Conservation (phyloP, 2,797 vertebrate genomes). For the Mycteria americana region DNA sequence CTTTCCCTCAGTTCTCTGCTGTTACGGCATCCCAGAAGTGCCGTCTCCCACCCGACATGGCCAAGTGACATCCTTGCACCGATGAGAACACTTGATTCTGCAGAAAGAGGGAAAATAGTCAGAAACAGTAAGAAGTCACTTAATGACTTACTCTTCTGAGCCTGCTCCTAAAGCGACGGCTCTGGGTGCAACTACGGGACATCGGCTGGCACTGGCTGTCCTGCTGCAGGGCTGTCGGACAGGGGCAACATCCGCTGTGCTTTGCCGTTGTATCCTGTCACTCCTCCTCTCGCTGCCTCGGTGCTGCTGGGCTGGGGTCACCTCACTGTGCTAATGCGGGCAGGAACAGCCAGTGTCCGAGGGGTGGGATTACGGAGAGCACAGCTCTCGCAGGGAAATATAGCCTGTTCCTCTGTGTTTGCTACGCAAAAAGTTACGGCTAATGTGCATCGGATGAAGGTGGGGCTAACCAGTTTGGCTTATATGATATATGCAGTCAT, state of each 20-base stretch:
- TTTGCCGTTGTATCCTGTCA: fast-evolving
- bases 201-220: fast-evolving
- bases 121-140: neutral
- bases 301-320: neutral
- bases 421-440: neutral
- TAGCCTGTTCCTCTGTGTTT: neutral
- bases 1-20: neutral
- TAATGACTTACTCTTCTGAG: neutral
- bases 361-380: too few relatives aligned
- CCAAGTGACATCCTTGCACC: neutral
- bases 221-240: fast-evolving
- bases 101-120: neutral
- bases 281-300: neutral
- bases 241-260: fast-evolving
- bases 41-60: fast-evolving
- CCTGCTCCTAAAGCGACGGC: neutral
- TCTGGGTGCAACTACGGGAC: neutral
- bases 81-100: neutral
- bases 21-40: neutral
- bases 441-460: neutral
- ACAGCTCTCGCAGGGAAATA: neutral
- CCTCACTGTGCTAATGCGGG: neutral
- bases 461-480: neutral
- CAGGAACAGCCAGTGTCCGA: neutral
- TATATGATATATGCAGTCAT: neutral